phyloP scores from a whole-genome alignment of 2,888 invertebrate species.

The Dastarcus helophoroides region DNA sequence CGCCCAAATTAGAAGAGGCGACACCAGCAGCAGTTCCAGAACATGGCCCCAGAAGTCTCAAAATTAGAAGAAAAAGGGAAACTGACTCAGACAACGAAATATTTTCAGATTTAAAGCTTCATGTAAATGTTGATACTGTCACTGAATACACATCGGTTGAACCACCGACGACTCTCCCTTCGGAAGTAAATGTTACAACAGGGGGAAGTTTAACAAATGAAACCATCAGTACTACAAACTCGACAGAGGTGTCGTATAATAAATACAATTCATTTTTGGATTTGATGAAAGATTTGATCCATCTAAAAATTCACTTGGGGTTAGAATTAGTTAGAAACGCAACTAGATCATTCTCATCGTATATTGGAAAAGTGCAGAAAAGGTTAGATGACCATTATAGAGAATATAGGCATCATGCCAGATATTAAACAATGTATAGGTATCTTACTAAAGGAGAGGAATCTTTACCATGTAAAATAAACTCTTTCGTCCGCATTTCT shows the following conservation, averaged over 20 bases:
- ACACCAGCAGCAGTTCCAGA: slow-evolving; percentile 52
- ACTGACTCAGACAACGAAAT: slow-evolving; percentile 37
- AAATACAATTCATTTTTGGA: slow-evolving; percentile 40
- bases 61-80: slow-evolving; percentile 17
- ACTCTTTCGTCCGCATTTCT: too few species aligned
- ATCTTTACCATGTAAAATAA: too few species aligned
- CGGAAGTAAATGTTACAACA: too few species aligned
- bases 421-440: too few species aligned
- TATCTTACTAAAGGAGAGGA: too few species aligned
- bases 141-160: too few species aligned
- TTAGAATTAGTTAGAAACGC: slow-evolving; percentile 56
- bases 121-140: not conserved
- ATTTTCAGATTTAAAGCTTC: not conserved
- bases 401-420: too few species aligned
- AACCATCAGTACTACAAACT: slow-evolving; percentile 13
- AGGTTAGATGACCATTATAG: slow-evolving; percentile 24
- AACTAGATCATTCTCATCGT: slow-evolving; percentile 53
- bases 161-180: too few species aligned
- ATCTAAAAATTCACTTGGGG: slow-evolving; percentile 57
- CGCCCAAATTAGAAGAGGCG: slow-evolving; percentile 48
- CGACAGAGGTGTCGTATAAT: slow-evolving; percentile 13
- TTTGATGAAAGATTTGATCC: slow-evolving; percentile 51
- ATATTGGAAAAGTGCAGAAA: slow-evolving; percentile 48
- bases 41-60: slow-evolving; percentile 47
- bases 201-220: too few species aligned